Evolutionary conservation across 2,888 invertebrate genomes (phyloP).

Genomic region (Melieria crassipennis): DNA sequence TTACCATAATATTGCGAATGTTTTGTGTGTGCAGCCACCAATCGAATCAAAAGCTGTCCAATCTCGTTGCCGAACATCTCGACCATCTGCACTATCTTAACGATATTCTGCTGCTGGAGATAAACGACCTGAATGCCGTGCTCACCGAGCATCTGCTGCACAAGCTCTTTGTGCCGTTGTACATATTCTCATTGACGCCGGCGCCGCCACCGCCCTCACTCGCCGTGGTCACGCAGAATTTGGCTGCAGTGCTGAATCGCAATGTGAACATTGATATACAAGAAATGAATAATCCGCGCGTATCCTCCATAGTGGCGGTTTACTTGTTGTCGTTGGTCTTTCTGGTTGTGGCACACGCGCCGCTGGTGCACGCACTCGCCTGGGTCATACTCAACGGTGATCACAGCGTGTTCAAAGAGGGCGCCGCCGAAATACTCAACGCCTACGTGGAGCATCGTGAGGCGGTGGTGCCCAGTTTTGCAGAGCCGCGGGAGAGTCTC

Average conservation of each 20-base stretch:
- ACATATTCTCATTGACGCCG: conserved; percentile 88
- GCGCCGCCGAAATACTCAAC: conserved; percentile 75
- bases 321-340: conserved; percentile 95
- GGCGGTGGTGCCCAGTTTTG: conserved; percentile 71
- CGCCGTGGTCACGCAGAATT: conserved; percentile 72
- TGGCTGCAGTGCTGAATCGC: conserved; percentile 73
- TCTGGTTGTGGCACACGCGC: conserved; percentile 89
- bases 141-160: conserved; percentile 93
- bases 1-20: background rate
- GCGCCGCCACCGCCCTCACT: conserved; percentile 66
- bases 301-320: conserved; percentile 89
- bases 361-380: conserved; percentile 89
- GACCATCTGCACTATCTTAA: conserved; percentile 98
- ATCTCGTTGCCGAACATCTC: conserved; percentile 95
- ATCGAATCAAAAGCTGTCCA: conserved; percentile 88
- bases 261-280: conserved; percentile 69
- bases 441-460: conserved; percentile 72
- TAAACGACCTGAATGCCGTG: conserved; percentile 92
- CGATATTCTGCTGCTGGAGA: conserved; percentile 92
- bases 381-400: conserved; percentile 90
- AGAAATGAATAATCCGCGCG: conserved; percentile 74
- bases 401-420: conserved; percentile 74
- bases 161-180: conserved; percentile 90
- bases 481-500: conserved; percentile 78
- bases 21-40: conserved; percentile 76